Conservation (phyloP, 2,113 vertebrate species). For the Pavo muticus region DNA sequence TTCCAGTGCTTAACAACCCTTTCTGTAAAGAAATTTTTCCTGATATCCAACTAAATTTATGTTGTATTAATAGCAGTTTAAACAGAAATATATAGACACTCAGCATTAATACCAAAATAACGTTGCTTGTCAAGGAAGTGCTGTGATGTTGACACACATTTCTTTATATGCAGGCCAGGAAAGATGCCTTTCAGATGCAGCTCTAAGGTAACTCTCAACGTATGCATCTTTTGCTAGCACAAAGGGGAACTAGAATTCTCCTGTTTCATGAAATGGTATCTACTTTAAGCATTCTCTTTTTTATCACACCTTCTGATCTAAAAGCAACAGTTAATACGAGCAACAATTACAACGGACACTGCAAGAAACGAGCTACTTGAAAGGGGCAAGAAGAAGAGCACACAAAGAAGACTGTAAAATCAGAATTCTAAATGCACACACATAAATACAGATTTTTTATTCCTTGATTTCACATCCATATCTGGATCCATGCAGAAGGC, state of each 20-base stretch:
- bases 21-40: too few species aligned
- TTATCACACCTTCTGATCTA: neutral
- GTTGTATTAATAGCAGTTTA: neutral
- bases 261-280: neutral
- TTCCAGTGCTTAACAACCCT: too few species aligned
- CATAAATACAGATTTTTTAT: neutral
- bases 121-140: neutral
- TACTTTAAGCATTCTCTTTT: neutral
- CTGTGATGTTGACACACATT: neutral
- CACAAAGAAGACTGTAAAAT: neutral
- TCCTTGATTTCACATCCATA: neutral
- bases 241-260: neutral
- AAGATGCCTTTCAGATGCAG: neutral
- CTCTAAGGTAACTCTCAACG: neutral
- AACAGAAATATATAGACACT: neutral
- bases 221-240: neutral
- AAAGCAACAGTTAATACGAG: neutral
- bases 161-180: neutral
- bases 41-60: too few species aligned
- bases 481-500: neutral
- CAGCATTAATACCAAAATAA: neutral
- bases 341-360: neutral
- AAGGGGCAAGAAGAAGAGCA: neutral
- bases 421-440: neutral
- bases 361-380: neutral